Evolutionary conservation across 2,797 vertebrate species (phyloP), one percentile per base, ranked within the genome.

Genomic region (Fistularia commersonii): DNA sequence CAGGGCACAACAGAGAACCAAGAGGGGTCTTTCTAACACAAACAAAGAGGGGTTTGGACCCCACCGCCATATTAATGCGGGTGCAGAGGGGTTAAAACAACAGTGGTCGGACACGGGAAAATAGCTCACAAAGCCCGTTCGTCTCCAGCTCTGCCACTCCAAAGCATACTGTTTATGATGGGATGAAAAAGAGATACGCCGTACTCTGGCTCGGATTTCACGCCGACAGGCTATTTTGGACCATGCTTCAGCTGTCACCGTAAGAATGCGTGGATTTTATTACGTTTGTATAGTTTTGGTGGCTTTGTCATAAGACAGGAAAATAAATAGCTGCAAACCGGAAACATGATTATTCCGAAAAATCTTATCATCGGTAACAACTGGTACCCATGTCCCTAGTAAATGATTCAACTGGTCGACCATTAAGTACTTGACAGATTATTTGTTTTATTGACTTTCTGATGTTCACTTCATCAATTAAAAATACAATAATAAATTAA

Each of bases 11-110:
- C 11, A 77, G 69, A 61, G 68, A 72, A 68, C 69, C 48, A 12
- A 6, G 11, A 51, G 60, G 56, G 66, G 44, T 52, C 58, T 77
- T 77, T 68, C 58, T 45, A 73, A 73, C 55, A 76, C 57, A 83
- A 80, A 82, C 79, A 82, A 14, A 39, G 48, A 36, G 8, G 48
- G 63, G 34, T 61, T 48, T 1, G 54, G 44, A 69, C 61, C n/a
- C 54, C 37, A 54, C 48, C 46, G 69, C 51, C 35, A 8, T 51
- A 50, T 56, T 52, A 77, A 78, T 74, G 61, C 52, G 47, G 69
- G 66, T 67, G 67, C 69, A 66, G 23, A 70, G 72, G 64, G 76
- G 74, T 82, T 85, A 85, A 82, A 82, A 66, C 63, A 84, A 85
- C 83, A 87, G 58, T 6, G 8, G 6, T 48, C 46, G 52, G 45